Evolutionary conservation across 1,140 invertebrate species (phyloP).

Genomic region (Spodoptera frugiperda): DNA sequence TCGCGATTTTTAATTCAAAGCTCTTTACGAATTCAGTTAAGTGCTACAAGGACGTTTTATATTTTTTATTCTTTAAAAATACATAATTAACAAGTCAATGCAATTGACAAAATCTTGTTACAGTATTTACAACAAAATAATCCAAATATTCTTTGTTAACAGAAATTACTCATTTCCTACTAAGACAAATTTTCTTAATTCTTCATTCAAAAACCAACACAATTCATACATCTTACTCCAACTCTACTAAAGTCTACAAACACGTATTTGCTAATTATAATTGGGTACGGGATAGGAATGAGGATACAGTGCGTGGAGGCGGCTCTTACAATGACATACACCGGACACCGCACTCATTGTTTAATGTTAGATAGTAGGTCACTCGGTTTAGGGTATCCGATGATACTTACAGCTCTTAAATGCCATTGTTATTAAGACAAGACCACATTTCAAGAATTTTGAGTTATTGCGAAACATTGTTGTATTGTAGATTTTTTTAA

Average conservation of each 20-base stretch:
- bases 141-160: too few relatives aligned
- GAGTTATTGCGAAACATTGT: background rate
- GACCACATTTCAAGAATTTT: background rate
- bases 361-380: slow-evolving; percentile 52
- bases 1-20: too few relatives aligned
- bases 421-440: background rate
- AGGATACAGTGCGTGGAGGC: slow-evolving; percentile 50
- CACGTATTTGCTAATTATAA: slow-evolving; percentile 44
- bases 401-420: slow-evolving; percentile 6
- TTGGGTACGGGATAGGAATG: slow-evolving; percentile 34
- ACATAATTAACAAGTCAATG: too few relatives aligned
- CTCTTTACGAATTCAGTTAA: background rate
- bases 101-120: too few relatives aligned
- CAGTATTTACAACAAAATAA: too few relatives aligned
- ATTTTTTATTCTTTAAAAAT: too few relatives aligned
- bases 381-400: slow-evolving; percentile 42
- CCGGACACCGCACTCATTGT: slow-evolving; percentile 53
- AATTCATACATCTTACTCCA: background rate
- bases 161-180: too few relatives aligned
- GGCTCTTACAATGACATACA: slow-evolving; percentile 20
- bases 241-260: background rate
- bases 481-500: too few relatives aligned
- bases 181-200: too few relatives aligned
- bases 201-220: background rate
- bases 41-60: background rate